A percentile compares a stretch with the other conserved stretches of the same genome.
phyloP scores from a whole-genome alignment of 64 coral and sea anemone genomes.

The Anthopleura sola region DNA sequence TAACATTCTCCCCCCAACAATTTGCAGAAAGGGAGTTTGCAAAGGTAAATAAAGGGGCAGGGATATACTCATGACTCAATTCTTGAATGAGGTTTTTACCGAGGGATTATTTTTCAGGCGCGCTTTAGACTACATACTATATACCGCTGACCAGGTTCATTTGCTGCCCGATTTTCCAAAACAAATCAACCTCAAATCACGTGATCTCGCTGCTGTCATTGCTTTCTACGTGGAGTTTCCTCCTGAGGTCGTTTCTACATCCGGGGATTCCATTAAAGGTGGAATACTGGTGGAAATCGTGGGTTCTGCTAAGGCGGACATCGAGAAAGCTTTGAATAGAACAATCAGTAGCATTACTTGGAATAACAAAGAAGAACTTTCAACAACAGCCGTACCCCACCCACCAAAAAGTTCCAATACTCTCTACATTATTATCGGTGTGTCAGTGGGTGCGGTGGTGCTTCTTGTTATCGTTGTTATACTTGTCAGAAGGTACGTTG shows the following conservation, averaged over 20 bases:
- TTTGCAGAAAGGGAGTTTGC: too few species aligned
- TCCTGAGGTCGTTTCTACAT: background rate
- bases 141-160: constrained; percentile 30
- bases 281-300: background rate
- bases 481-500: background rate
- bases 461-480: background rate
- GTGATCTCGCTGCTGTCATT: background rate
- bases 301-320: background rate
- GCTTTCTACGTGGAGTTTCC: constrained; percentile 41
- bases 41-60: too few species aligned
- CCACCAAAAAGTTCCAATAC: background rate
- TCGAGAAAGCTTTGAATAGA: background rate
- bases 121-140: background rate
- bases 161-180: constrained; percentile 37
- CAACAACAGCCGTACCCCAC: background rate
- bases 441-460: background rate
- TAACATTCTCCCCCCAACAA: too few species aligned
- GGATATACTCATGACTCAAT: too few species aligned
- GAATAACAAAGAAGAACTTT: background rate
- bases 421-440: background rate
- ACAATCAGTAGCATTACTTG: background rate
- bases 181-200: background rate
- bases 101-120: background rate
- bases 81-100: background rate
- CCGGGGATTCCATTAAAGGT: background rate